Base-by-base conservation (phyloP, 2,113 vertebrate species). In the Todiramphus saurophagus region DNA sequence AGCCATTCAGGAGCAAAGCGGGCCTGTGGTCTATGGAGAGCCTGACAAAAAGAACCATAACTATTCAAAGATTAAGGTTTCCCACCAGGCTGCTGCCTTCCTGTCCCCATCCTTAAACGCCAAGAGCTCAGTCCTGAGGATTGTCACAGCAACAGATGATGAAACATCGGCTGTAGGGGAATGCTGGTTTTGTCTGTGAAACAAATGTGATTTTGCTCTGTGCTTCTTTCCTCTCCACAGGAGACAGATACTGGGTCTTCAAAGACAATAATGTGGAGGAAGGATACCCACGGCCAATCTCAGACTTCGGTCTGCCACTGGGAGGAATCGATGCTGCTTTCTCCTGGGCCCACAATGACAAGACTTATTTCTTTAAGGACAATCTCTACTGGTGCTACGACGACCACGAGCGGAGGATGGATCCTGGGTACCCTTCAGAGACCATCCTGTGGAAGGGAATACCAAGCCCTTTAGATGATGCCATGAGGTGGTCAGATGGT, bases 281-380 rank as follows among this genome's bases (percentile, higher is more conserved):
- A 95, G 99, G 99, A 53, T 99, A 99, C 95, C 99, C 99, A 5
- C 98, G 99, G 78, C 98, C 98, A 1, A 97, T 99, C 97, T 99
- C 98, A 1, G 99, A 99, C 98, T 99, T 99, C 2, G 98, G 99
- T 68, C 97, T 99, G 55, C 99, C 99, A 0, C 90, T 84, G 7
- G 99, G 99, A 50, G 98, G 98, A 20, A 96, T 99, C 10, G 99
- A 99, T 0, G 99, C 99, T 0, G 99, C 98, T 25, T 99, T 99
- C 64, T 98, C 99, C 97, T 99, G 99, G 99, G 97, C 98, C 11
- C 99, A 99, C 98, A 99, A 98, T 72, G 99, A 99, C 94, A 99
- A 99, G 98, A 99, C 99, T 66, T 99, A 99, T 94, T 99, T 99
- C 98, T 99, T 99, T 98, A 99, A 99, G 97, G 99, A 98, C 97